Evolutionary conservation across 2,113 vertebrate species (phyloP), one percentile per base, ranked within the genome.

Genomic region (Chaetura pelagica): DNA sequence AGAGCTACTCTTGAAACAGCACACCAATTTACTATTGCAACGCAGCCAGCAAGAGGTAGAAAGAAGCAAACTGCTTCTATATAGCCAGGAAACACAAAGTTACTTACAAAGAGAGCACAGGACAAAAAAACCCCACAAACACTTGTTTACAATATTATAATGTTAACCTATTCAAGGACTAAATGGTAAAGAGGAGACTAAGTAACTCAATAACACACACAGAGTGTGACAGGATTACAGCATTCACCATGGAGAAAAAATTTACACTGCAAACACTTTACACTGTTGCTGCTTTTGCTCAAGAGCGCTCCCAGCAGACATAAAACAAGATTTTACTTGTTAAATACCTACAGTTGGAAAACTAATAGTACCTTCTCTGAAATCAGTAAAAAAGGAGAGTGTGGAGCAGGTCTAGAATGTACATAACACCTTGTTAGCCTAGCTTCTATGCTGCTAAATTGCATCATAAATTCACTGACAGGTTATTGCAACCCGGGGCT

Each of bases 1-100:
- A 96, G 42, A 87, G 94, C 76, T n/a, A 68, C 46, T 91, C 72
- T 76, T 48, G 59, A 90, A 93, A 89, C 73, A 94, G 90, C 90
- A 93, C 54, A 87, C 68, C 77, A 51, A 63, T 59, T 49, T 51
- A 82, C 44, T 66, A 61, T 17, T 52, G 87, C 81, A 93, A n/a
- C 0, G 2, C 6, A 32, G 75, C 42, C 54, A 67, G 63, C 42
- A 48, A 83, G 34, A 79, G 57, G 23, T 15, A 84, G 66, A 29
- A 62, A 67, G 69, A 84, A 54, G 54, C 17, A 84, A 57, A 66
- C 38, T 42, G 34, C 44, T 62, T 35, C 77, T 4, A 21, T 0
- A 87, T 22, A 78, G 69, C 17, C 20, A 86, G 32, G 34, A 87
- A 87, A 94, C 13, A 7, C 38, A 51, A 92, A 88, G 67, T 64